Evolutionary conservation across 1,140 invertebrate species (phyloP).

Genomic region (Leptopilina boulardi): DNA sequence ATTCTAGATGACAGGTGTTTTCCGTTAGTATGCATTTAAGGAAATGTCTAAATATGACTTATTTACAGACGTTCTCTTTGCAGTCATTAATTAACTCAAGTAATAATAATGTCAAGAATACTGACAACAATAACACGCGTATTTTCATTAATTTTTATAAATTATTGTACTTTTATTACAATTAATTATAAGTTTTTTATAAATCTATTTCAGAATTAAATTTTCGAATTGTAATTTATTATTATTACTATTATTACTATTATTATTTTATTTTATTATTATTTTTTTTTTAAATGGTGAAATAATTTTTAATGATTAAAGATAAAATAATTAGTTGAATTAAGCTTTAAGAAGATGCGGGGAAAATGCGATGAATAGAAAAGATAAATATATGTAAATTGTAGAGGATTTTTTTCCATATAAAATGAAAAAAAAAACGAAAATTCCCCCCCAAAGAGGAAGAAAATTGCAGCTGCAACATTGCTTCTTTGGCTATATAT

Average conservation of each 20-base stretch:
- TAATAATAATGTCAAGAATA: neutral
- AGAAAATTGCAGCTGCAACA: neutral
- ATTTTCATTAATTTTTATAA: constrained; percentile 3
- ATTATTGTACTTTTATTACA: neutral
- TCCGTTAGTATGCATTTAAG: neutral
- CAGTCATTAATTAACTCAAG: neutral
- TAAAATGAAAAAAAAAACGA: neutral
- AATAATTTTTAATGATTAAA: no score
- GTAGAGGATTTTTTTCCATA: neutral
- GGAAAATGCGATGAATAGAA: no score
- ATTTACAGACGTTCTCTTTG: constrained; percentile 10
- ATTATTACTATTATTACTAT: no score
- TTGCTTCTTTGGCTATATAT: constrained; percentile 37
- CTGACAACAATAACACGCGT: constrained; percentile 5
- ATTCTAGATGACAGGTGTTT: constrained; percentile 3
- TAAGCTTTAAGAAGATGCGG: no score
- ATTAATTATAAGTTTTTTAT: neutral
- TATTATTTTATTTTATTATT: no score
- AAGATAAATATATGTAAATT: neutral
- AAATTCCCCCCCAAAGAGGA: no score
- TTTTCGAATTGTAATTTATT: neutral
- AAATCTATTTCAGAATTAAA: neutral
- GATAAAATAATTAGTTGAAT: no score
- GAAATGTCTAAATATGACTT: constrained; percentile 6
- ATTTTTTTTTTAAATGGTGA: neutral